A percentile compares a stretch with the other conserved stretches of the same genome.
phyloP scores from a whole-genome alignment of 2,888 invertebrate species.

The Phorcus lineatus region DNA sequence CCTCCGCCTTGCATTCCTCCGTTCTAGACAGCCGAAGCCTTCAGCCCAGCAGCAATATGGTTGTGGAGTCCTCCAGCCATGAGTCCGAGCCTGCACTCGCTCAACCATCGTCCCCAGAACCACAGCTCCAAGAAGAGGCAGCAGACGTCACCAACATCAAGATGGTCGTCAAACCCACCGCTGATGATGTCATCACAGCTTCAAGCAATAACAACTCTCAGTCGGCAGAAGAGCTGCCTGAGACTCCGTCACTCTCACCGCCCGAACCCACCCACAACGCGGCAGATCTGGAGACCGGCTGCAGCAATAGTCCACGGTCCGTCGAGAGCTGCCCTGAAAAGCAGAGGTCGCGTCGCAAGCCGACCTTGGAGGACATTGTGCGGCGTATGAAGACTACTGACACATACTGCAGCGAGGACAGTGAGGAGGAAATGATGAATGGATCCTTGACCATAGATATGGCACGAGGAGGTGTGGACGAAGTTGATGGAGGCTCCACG shows the following conservation, averaged over 20 bases:
- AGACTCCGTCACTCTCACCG: constrained; percentile 6
- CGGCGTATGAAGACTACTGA: constrained; percentile 59
- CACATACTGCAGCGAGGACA: constrained; percentile 58
- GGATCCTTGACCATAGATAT: constrained; percentile 39
- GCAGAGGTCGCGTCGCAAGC: constrained; percentile 59
- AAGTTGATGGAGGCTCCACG: constrained; percentile 53
- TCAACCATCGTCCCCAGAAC: constrained; percentile 34
- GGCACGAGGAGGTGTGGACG: constrained; percentile 47
- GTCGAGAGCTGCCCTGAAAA: constrained; percentile 38
- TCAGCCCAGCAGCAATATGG: constrained; percentile 25
- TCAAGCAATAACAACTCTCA: neutral
- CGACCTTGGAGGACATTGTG: constrained; percentile 68
- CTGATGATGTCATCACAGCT: constrained; percentile 13
- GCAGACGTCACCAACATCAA: constrained; percentile 20
- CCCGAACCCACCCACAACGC: constrained; percentile 27
- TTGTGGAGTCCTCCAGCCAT: constrained; percentile 29
- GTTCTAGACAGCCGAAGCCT: neutral
- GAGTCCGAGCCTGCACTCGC: constrained; percentile 31
- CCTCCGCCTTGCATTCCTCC: constrained; percentile 6
- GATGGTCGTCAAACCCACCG: neutral
- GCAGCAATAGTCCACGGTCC: constrained; percentile 40
- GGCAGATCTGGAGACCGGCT: constrained; percentile 20
- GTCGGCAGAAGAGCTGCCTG: neutral
- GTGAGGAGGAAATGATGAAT: constrained; percentile 47
- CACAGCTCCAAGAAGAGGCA: constrained; percentile 30